Evolutionary conservation across 1,140 invertebrate species (phyloP).

Genomic region (Pseudachorutes palmiensis): DNA sequence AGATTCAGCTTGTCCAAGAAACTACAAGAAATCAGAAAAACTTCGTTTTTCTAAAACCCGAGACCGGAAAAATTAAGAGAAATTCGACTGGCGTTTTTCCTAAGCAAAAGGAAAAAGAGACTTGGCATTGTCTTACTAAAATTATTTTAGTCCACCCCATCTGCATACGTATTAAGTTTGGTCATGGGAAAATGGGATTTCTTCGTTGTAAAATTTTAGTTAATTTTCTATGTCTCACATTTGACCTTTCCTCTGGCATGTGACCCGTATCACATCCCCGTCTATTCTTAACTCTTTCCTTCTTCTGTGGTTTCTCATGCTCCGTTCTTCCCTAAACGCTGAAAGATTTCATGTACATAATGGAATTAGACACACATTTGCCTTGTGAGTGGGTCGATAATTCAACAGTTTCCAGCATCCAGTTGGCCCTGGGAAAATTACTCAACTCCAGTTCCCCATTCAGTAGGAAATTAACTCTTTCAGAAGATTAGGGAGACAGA

Average conservation of each 20-base stretch:
- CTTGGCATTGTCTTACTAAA: neutral
- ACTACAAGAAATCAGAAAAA: no score
- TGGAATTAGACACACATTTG: constrained; percentile 11
- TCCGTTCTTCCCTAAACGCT: no score
- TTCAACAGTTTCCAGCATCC: no score
- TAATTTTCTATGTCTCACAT: neutral
- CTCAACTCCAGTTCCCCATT: neutral
- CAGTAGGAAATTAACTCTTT: no score
- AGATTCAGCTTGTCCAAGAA: no score
- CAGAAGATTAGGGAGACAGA: no score
- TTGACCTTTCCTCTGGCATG: neutral
- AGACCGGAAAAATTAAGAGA: no score
- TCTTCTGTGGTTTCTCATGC: neutral
- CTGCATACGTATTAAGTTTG: neutral
- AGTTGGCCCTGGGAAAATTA: neutral
- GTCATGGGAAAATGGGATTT: constrained; percentile 4
- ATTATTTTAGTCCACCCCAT: neutral
- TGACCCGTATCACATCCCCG: neutral
- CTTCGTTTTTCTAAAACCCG: no score
- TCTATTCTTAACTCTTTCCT: constrained; percentile 6
- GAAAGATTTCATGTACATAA: no score
- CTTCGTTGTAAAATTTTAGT: neutral
- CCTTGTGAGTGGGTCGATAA: no score
- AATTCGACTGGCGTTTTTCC: no score
- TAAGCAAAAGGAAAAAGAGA: neutral